phyloP scores from a whole-genome alignment of 2,113 vertebrate genomes.

The Stictonetta naevosa region DNA sequence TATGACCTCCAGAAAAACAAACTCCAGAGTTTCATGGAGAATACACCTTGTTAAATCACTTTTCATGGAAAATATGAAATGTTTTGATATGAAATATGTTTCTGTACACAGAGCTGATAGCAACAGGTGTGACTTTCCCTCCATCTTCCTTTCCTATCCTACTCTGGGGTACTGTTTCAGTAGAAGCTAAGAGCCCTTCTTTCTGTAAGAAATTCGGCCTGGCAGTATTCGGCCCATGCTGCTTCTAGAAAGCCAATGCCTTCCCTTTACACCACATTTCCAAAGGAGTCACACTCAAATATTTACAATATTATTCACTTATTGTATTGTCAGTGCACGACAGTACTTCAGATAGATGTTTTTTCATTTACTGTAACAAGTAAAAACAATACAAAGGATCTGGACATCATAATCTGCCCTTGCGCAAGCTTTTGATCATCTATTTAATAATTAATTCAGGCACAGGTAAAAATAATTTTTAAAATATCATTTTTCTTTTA shows the following conservation, averaged over 20 bases:
- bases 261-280: neutral
- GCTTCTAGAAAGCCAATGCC: neutral
- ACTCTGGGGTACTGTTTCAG: neutral
- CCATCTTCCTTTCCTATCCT: neutral
- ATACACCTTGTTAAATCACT: too few species aligned
- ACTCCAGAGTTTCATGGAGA: neutral
- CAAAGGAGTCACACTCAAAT: neutral
- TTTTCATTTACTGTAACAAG: neutral
- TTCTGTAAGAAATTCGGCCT: neutral
- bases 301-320: neutral
- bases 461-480: neutral
- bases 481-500: conserved; percentile 12
- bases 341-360: neutral
- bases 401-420: neutral
- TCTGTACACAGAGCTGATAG: neutral
- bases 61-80: too few species aligned
- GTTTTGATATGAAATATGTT: neutral
- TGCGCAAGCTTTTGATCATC: neutral
- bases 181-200: neutral
- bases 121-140: neutral
- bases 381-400: neutral
- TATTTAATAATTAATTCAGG: neutral
- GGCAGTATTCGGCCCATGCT: neutral
- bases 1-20: neutral
- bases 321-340: neutral